A percentile compares a stretch with the other conserved stretches of the same genome.
Conservation (phyloP, 2,113 vertebrate genomes). For the Stigmatopora argus region DNA sequence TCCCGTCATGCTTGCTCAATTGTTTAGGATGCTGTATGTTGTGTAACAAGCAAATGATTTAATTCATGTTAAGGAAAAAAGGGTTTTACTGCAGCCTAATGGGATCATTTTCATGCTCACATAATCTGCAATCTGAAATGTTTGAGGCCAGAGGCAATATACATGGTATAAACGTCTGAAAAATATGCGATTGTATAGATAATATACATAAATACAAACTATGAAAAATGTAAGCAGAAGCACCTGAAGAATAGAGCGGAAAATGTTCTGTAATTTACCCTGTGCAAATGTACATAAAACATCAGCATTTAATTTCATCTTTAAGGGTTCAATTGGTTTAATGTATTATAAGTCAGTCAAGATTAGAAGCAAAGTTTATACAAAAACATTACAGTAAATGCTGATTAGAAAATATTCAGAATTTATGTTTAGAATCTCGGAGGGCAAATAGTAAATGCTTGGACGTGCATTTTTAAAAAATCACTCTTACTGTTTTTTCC, state of each 20-base stretch:
- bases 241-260: too few relatives aligned
- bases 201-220: too few relatives aligned
- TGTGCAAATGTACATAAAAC: too few relatives aligned
- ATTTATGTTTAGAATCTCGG: background rate
- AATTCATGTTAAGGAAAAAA: slow-evolving; percentile 39
- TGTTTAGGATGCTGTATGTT: slow-evolving; percentile 1
- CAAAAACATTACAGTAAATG: background rate
- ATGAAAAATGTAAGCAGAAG: background rate
- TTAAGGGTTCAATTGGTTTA: too few relatives aligned
- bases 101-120: slow-evolving; percentile 45
- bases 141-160: slow-evolving; percentile 40
- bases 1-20: background rate
- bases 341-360: background rate
- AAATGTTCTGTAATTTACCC: too few relatives aligned
- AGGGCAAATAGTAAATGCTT: background rate
- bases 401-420: background rate
- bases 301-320: too few relatives aligned
- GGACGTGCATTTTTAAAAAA: background rate
- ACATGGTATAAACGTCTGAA: slow-evolving; percentile 25
- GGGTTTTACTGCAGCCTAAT: slow-evolving; percentile 42
- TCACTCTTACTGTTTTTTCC: background rate
- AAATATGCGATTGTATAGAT: too few relatives aligned
- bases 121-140: slow-evolving; percentile 51
- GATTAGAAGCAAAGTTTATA: background rate
- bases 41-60: slow-evolving; percentile 16